Conservation (phyloP, 2,888 invertebrate genomes). For the Andrena bicolor region DNA sequence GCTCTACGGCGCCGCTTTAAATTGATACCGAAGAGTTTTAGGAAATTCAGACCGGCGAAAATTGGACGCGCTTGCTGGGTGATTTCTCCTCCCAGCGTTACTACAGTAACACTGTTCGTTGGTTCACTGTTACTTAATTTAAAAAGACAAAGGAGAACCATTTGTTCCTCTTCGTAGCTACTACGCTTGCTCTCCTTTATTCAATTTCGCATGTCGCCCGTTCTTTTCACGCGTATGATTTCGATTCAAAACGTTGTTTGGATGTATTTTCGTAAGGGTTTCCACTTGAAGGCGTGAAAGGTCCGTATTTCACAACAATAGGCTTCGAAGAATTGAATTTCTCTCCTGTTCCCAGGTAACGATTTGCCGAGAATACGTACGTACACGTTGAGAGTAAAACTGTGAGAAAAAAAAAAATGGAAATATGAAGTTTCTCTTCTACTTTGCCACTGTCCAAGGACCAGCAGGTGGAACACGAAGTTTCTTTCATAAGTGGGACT, state of each 20-base stretch:
- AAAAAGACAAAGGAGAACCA: neutral
- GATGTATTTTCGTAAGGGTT: too few relatives aligned
- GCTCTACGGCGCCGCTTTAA: conserved; percentile 26
- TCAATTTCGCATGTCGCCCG: neutral
- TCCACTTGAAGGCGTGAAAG: too few relatives aligned
- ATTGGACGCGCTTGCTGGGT: conserved; percentile 36
- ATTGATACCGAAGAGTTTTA: conserved; percentile 55
- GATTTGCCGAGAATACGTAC: too few relatives aligned
- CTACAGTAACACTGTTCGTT: neutral
- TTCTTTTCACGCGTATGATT: too few relatives aligned
- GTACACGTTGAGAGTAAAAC: too few relatives aligned
- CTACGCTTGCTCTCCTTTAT: neutral
- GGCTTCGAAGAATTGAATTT: too few relatives aligned
- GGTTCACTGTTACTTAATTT: conserved; percentile 1
- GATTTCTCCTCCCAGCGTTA: conserved; percentile 9
- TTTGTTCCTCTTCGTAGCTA: neutral
- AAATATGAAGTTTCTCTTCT: neutral
- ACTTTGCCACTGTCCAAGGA: neutral
- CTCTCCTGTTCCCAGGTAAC: too few relatives aligned
- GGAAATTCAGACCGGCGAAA: conserved; percentile 42
- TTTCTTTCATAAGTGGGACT: neutral
- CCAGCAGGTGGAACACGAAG: neutral
- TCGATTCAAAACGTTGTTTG: too few relatives aligned
- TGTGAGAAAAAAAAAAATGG: neutral
- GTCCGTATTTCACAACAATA: too few relatives aligned